Conservation (phyloP, 2,888 invertebrate genomes). For the Hypercompe scribonia region DNA sequence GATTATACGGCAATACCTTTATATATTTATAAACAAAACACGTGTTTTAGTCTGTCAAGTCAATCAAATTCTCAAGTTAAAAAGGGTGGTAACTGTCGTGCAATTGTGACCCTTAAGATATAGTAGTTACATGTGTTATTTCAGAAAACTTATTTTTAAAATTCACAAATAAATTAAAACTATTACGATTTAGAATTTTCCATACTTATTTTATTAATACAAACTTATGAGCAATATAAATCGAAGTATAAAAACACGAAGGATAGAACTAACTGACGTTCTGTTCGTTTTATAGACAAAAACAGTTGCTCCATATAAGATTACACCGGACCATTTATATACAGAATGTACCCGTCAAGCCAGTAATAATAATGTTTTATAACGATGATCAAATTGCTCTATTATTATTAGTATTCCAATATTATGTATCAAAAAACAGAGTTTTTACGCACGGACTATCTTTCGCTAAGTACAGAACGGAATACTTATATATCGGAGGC, state of each 20-base stretch:
- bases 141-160: no score
- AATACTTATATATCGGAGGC: no score
- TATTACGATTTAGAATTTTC: background rate
- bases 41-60: background rate
- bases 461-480: background rate
- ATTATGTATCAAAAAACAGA: background rate
- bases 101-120: background rate
- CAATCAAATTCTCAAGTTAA: background rate
- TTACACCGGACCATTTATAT: slow-evolving; percentile 18
- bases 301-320: slow-evolving; percentile 7
- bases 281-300: background rate
- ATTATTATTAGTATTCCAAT: background rate
- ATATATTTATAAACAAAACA: no score
- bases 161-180: background rate
- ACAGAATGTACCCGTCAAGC: slow-evolving; percentile 17
- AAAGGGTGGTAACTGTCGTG: background rate
- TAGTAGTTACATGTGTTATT: background rate
- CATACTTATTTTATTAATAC: background rate
- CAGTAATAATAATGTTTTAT: slow-evolving; percentile 14
- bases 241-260: background rate
- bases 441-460: background rate
- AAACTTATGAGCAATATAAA: background rate
- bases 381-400: slow-evolving; percentile 9
- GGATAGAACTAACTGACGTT: background rate
- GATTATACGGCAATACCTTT: no score